Conservation (phyloP, 2,113 vertebrate genomes). For the Pelecanus crispus region DNA sequence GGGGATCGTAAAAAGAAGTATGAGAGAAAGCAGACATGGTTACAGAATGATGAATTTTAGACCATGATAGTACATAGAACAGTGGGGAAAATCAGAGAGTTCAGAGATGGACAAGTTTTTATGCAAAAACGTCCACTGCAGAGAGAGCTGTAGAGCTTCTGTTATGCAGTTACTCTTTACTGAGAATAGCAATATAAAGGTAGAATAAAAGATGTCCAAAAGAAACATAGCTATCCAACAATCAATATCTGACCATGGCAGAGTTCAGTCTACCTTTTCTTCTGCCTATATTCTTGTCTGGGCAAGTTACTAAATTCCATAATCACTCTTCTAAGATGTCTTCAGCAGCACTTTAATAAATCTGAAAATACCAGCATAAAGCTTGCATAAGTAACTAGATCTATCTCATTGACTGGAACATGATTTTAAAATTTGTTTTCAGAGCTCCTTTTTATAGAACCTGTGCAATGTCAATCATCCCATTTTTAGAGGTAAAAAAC, state of each 20-base stretch:
- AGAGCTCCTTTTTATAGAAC: neutral
- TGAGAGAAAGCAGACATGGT: conserved; percentile 17
- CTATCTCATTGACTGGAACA: neutral
- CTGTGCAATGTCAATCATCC: neutral
- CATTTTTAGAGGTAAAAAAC: neutral
- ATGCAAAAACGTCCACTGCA: neutral
- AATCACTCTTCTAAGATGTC: neutral
- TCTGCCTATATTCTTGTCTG: neutral
- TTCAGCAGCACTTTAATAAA: neutral
- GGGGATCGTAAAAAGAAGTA: conserved; percentile 6
- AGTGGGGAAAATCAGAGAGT: neutral
- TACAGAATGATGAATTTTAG: conserved; percentile 15
- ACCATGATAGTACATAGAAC: neutral
- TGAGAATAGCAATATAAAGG: neutral
- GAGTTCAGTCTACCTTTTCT: neutral
- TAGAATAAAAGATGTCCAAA: neutral
- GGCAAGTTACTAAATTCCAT: neutral
- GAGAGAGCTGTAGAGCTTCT: neutral
- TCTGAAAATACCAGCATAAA: neutral
- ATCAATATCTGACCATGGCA: neutral
- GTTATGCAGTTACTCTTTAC: neutral
- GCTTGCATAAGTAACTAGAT: neutral
- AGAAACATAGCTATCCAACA: neutral
- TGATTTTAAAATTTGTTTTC: neutral
- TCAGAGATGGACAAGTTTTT: neutral